These are phyloP conservation scores for Eidolon helvum DNA, from an alignment of 2,113 vertebrate genomes.

Conservation along the genomic window DNA sequence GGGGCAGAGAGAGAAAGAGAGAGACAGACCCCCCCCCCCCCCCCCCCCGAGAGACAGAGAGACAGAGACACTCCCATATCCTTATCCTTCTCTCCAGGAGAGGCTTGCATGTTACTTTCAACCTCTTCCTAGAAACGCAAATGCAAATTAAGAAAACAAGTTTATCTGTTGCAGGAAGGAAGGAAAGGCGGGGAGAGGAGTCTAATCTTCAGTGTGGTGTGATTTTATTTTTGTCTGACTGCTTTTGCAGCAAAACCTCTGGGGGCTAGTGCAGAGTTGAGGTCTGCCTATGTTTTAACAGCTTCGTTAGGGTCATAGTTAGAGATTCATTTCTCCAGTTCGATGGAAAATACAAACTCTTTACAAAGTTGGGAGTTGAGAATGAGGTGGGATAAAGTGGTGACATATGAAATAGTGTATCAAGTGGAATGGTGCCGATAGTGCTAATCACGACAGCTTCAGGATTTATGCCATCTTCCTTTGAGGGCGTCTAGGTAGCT, in stretches of 20 bases:
- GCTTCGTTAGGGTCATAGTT: not conserved
- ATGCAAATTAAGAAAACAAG: constrained; percentile 48
- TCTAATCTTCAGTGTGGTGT: constrained; percentile 53
- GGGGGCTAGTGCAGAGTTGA: not conserved
- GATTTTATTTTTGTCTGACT: constrained; percentile 29
- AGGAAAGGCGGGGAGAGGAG: not conserved
- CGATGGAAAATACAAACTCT: not conserved
- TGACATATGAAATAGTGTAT: not conserved
- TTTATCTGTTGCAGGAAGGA: constrained; percentile 39
- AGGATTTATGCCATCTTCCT: not conserved
- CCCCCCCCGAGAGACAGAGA: not conserved
- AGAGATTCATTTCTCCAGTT: not conserved
- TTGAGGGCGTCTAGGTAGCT: not conserved
- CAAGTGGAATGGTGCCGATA: not conserved
- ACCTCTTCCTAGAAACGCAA: constrained; percentile 75
- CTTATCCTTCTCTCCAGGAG: constrained; percentile 23
- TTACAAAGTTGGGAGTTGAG: not conserved
- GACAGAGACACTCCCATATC: too few species aligned
- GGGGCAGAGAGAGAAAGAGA: not conserved
- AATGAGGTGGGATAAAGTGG: not conserved
- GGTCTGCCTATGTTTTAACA: not conserved
- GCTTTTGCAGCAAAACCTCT: not conserved
- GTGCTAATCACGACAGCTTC: not conserved
- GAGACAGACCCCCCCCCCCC: too few species aligned
- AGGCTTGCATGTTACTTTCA: constrained; percentile 67